phyloP scores from a whole-genome alignment of 1,140 invertebrate species.

The Eufriesea mexicana region DNA sequence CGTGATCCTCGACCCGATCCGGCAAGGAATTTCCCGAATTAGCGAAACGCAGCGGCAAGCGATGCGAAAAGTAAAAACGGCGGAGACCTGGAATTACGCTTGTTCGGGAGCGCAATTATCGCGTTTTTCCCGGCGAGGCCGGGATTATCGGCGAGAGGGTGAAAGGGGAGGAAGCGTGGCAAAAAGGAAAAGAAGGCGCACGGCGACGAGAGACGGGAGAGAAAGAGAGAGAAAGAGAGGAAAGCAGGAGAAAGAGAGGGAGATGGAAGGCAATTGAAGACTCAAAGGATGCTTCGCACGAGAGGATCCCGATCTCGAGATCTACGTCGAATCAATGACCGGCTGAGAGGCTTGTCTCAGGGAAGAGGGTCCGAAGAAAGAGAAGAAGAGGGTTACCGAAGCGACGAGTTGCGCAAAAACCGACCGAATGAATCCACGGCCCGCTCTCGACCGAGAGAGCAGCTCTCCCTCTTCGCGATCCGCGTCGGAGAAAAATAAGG shows the following conservation, averaged over 20 bases:
- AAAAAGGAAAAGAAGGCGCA: slow-evolving; percentile 11
- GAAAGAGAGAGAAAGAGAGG: not conserved
- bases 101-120: slow-evolving; percentile 13
- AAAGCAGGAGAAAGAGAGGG: not conserved
- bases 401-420: slow-evolving; percentile 55
- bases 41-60: too few species aligned
- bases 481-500: slow-evolving; percentile 27
- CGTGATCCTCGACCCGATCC: too few species aligned
- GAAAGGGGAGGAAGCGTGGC: not conserved
- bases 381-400: slow-evolving; percentile 48
- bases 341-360: slow-evolving; percentile 49
- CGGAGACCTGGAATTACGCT: too few species aligned
- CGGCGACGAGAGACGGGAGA: not conserved
- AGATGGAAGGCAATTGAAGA: slow-evolving; percentile 52
- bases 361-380: slow-evolving; percentile 21
- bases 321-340: slow-evolving; percentile 55
- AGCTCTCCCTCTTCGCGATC: not conserved
- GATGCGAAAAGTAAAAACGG: too few species aligned
- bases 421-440: slow-evolving; percentile 50
- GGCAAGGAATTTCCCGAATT: too few species aligned
- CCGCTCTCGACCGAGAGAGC: slow-evolving; percentile 4
- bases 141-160: slow-evolving; percentile 3
- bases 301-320: slow-evolving; percentile 55
- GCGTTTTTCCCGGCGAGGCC: slow-evolving; percentile 16
- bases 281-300: slow-evolving; percentile 48